Conservation (phyloP, 2,797 vertebrate genomes). For the Sebastes steindachneri region DNA sequence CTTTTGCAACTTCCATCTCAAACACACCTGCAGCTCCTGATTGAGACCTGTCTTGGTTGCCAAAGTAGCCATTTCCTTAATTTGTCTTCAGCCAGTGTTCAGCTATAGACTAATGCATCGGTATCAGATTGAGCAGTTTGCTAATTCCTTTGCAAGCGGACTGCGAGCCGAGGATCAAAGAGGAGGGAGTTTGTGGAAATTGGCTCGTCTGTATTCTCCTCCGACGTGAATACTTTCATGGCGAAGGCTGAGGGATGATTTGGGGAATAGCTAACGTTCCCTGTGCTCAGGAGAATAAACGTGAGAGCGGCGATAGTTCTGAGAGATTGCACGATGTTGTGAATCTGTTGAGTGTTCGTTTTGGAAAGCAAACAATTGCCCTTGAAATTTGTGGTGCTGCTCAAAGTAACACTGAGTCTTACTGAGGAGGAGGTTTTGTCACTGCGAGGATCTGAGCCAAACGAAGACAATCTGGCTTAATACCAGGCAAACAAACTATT, state of each 20-base stretch:
- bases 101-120: slow-evolving; percentile 29
- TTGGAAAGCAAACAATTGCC: slow-evolving; percentile 12
- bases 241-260: slow-evolving; percentile 3
- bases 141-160: slow-evolving; percentile 25
- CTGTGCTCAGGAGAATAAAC: slow-evolving; percentile 18
- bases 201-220: slow-evolving; percentile 15
- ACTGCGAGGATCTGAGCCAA: slow-evolving; percentile 1
- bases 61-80: slow-evolving; percentile 32
- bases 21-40: slow-evolving; percentile 36
- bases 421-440: slow-evolving; percentile 9
- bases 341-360: slow-evolving; percentile 20
- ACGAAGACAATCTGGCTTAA: slow-evolving; percentile 30
- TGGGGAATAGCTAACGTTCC: background rate
- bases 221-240: slow-evolving; percentile 7
- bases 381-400: slow-evolving; percentile 25
- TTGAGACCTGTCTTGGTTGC: slow-evolving; percentile 31
- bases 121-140: slow-evolving; percentile 25
- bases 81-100: slow-evolving; percentile 35
- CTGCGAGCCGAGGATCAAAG: slow-evolving; percentile 16
- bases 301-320: background rate
- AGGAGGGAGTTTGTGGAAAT: slow-evolving; percentile 7
- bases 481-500: slow-evolving; percentile 18
- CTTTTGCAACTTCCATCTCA: slow-evolving; percentile 23
- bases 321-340: background rate
- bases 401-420: slow-evolving; percentile 17